phyloP scores from a whole-genome alignment of 2,888 invertebrate genomes.

The Lymantria monacha region DNA sequence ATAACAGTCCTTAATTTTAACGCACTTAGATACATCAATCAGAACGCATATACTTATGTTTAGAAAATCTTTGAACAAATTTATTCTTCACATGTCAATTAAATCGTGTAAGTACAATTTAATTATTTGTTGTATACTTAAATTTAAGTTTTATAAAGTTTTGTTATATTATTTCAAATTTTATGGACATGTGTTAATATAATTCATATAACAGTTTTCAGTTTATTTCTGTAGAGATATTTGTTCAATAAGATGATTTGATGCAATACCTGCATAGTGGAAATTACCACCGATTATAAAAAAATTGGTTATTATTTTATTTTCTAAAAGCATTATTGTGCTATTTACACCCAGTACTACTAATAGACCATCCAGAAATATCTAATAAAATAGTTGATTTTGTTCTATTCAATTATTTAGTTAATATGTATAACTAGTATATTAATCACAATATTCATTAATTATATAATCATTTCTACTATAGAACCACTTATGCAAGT shows the following conservation, averaged over 20 bases:
- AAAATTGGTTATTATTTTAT: too few species aligned
- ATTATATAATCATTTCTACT: not conserved
- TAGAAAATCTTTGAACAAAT: not conserved
- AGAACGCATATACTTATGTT: not conserved
- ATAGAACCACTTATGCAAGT: not conserved
- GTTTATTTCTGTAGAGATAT: too few species aligned
- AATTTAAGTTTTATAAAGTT: slow-evolving; percentile 1
- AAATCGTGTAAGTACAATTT: not conserved
- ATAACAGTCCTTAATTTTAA: slow-evolving; percentile 2
- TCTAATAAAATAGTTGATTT: too few species aligned
- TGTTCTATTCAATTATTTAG: too few species aligned
- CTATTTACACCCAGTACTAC: too few species aligned
- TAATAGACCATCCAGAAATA: too few species aligned
- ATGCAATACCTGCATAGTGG: too few species aligned
- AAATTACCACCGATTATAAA: too few species aligned
- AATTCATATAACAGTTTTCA: not conserved
- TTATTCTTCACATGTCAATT: not conserved
- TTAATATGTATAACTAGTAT: too few species aligned
- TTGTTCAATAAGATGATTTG: too few species aligned
- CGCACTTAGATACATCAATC: not conserved
- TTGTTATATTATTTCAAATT: slow-evolving; percentile 1
- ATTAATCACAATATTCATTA: too few species aligned
- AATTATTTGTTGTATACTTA: not conserved
- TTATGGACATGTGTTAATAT: slow-evolving; percentile 4
- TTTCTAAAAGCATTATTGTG: too few species aligned